Evolutionary conservation across 2,888 invertebrate species (phyloP).

Genomic region (Lasioglossum marginatum): DNA sequence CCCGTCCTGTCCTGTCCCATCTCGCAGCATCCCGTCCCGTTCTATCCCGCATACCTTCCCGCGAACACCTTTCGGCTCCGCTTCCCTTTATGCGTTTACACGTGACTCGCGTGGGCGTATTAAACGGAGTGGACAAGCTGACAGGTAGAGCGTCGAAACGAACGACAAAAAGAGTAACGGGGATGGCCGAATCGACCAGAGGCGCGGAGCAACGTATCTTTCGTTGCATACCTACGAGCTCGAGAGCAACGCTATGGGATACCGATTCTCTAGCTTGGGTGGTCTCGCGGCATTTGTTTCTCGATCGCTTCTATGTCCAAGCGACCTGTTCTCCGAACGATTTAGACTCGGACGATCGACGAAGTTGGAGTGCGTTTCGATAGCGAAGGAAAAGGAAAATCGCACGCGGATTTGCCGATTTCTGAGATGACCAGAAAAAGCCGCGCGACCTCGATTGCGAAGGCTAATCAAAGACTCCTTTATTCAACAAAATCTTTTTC

Average conservation of each 20-base stretch:
- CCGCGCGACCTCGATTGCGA: too few species aligned
- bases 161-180: slow-evolving; percentile 17
- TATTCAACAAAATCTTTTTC: too few species aligned
- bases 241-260: slow-evolving; percentile 60
- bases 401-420: not conserved
- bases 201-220: slow-evolving; percentile 45
- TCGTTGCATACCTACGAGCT: slow-evolving; percentile 66
- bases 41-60: slow-evolving; percentile 1
- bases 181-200: slow-evolving; percentile 24
- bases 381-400: not conserved
- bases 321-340: not conserved
- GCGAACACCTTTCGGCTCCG: slow-evolving; percentile 62
- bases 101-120: slow-evolving; percentile 72
- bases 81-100: slow-evolving; percentile 63
- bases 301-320: not conserved
- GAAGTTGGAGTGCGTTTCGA: not conserved
- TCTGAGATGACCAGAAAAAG: not conserved
- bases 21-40: not conserved
- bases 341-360: not conserved
- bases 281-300: slow-evolving; percentile 54
- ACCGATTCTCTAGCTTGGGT: slow-evolving; percentile 62
- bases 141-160: slow-evolving; percentile 52
- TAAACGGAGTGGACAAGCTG: slow-evolving; percentile 56
- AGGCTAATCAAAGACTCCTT: too few species aligned
- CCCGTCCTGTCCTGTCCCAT: not conserved